Evolutionary conservation across 2,113 vertebrate genomes (phyloP), one percentile per base, ranked within the genome.

Genomic region (Larimichthys polyactis): DNA sequence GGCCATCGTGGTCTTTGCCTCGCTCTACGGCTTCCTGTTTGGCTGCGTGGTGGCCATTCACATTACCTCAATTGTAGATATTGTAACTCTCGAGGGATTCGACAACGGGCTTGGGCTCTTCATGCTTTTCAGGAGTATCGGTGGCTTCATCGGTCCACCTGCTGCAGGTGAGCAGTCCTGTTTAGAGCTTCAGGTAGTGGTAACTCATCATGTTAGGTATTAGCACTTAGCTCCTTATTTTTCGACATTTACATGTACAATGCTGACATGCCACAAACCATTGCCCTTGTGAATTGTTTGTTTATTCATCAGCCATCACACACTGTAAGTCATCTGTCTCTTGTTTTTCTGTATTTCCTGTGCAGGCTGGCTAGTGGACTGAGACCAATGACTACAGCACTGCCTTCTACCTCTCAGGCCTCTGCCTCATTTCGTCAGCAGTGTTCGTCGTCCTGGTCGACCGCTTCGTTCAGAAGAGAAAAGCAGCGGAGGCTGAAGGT

Each of bases 21-120:
- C 78, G 5, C 89, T 95, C 79, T 95, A 94, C 0, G 95, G 95
- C 59, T 95, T 96, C 86, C 92, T 96, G 88, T 96, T 96, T 7
- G 95, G 95, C 66, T 92, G 94, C 43, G 89, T 93, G 20, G 94
- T 95, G 0, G 92, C 95, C 2, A 67, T 96, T 75, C 94, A 96
- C 24, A 59, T 96, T 80, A 96, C 93, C 8, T 78, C 90, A 29
- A 93, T 96, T 2, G 91, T 95, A 81, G 96, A 96, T 84, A 90
- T 96, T 3, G 95, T 96, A 11, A 94, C 91, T 5, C 90, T 95
- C 80, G 77, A 94, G 44, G 90, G 91, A 8, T 95, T 96, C 9
- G 94, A 96, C 88, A 96, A 88, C 7, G 93, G 90, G 16, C 88
- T 96, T 3, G 95, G 95, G 0, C 90, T 96, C 58, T 94, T 96